Evolutionary conservation across 2,888 invertebrate genomes (phyloP), one percentile per base, ranked within the genome.

Genomic region (Pachycephus smyrnensis): DNA sequence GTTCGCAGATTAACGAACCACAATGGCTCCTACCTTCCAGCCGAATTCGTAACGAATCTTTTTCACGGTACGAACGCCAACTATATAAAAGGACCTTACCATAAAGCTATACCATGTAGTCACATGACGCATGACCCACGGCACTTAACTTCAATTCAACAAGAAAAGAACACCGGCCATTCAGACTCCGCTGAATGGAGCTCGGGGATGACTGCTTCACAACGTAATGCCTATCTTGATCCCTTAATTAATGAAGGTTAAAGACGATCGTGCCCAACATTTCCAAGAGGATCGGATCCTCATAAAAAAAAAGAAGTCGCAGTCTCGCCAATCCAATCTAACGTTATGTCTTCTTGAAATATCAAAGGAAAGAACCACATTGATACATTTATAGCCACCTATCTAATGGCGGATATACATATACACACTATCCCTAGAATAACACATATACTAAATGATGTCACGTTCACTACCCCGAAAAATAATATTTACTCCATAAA

Each of bases 151-250:
- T 55, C 23, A 71, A 82, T 81, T 79, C 77, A 77, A 33, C 69
- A 31, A 80, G 77, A 77, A 79, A 81, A 68, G 77, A 80, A 79
- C 77, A 71, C 68, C 73, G 77, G 37, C 68, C 80, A 77, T 80
- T 76, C 81, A 75, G 75, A 76, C 73, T 77, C 69, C 75, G 79
- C 79, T 81, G 79, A 80, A 73, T 69, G 80, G 78, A 76, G 73
- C 73, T 55, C 73, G 76, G 55, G 69, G 23, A 23, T 23, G 55
- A 23, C 23, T 55, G 55, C 55, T 55, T 55, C 23, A 23, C 55
- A 55, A 15, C 40, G 9, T 23, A 23, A 15, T 55, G 6, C 55
- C 23, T 55, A 23, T 55, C 55, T 55, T 55, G 55, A 55, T 55
- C 55, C 55, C 55, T 55, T 55, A 55, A 55, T 55, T 55, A 55